Evolutionary conservation across 92 coral and sea anemone genomes (phyloP).

Genomic region (Metridium senile): DNA sequence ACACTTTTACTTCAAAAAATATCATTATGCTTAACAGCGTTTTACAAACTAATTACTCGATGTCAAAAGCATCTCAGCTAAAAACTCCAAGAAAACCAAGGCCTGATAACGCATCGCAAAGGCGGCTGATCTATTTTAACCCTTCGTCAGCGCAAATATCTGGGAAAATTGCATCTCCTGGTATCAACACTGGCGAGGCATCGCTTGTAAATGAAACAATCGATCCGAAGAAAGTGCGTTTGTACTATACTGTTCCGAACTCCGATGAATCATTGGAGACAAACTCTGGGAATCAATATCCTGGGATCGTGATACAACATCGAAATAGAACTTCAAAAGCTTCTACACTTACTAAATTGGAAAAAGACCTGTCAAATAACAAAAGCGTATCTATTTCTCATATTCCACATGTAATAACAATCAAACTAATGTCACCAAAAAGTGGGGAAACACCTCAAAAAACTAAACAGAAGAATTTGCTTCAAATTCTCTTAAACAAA

Average conservation of each 20-base stretch:
- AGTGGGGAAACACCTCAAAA: neutral
- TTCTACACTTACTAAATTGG: too few relatives aligned
- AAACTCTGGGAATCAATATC: too few relatives aligned
- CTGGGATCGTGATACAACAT: neutral
- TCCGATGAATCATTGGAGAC: neutral
- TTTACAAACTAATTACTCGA: too few relatives aligned
- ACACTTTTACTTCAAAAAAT: too few relatives aligned
- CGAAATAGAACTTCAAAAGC: too few relatives aligned
- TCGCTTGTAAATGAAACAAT: neutral
- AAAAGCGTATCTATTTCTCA: neutral
- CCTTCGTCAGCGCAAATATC: slow-evolving; percentile 17
- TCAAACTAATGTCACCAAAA: slow-evolving; percentile 14
- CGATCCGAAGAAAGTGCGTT: neutral
- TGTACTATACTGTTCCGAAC: neutral
- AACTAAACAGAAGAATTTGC: neutral
- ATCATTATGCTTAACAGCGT: too few relatives aligned
- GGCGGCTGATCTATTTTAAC: slow-evolving; percentile 8
- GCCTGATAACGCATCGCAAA: neutral
- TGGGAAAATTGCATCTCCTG: neutral
- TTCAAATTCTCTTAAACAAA: slow-evolving; percentile 1
- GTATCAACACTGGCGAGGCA: neutral
- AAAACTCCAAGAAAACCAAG: neutral
- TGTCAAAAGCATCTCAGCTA: too few relatives aligned
- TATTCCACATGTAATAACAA: neutral
- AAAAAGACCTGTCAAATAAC: neutral